Evolutionary conservation across 2,113 vertebrate genomes (phyloP).

Genomic region (Nestor notabilis): DNA sequence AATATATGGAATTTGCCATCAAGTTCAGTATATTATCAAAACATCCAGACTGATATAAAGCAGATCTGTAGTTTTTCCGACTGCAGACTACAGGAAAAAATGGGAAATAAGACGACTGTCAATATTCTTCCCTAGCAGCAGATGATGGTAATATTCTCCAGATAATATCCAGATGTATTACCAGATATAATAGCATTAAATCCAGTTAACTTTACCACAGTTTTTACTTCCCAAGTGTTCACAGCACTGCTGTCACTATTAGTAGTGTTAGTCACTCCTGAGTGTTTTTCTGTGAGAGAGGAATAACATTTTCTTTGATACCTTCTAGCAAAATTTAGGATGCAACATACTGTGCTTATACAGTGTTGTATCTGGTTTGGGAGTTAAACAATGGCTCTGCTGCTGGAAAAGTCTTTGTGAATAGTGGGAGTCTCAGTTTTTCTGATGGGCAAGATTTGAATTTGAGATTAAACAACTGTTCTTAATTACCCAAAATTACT

Average conservation of each 20-base stretch:
- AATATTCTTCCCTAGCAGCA: background rate
- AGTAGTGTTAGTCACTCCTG: background rate
- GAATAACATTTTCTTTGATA: background rate
- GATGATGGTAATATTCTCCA: background rate
- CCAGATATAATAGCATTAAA: background rate
- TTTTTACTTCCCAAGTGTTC: background rate
- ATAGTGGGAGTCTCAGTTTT: background rate
- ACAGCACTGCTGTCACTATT: background rate
- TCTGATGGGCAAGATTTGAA: background rate
- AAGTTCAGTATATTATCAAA: background rate
- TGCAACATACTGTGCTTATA: background rate
- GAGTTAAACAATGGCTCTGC: background rate
- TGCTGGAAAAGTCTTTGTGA: background rate
- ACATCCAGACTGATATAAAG: background rate
- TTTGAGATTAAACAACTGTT: conserved; percentile 4
- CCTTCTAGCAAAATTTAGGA: background rate
- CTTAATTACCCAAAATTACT: background rate
- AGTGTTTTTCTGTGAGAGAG: background rate
- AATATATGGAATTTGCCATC: background rate
- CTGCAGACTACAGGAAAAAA: background rate
- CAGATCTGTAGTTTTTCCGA: background rate
- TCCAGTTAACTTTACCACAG: background rate
- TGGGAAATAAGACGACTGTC: background rate
- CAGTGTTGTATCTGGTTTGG: background rate
- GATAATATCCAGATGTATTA: background rate